Conservation (phyloP, 1,140 invertebrate species). For the Lepidostoma basale region DNA sequence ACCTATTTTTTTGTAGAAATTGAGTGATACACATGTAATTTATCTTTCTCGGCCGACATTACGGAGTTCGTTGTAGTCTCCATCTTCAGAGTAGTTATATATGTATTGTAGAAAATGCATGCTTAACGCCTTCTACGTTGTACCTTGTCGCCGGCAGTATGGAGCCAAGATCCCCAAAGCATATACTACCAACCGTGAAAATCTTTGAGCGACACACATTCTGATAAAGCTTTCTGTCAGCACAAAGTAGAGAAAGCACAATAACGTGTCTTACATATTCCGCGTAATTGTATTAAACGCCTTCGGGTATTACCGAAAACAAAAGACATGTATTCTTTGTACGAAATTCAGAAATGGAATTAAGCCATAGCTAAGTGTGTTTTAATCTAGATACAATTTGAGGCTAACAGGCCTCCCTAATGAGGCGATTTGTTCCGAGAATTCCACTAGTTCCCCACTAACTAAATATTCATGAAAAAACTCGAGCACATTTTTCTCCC, state of each 20-base stretch:
- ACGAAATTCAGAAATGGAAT: slow-evolving; percentile 29
- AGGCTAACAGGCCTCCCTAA: slow-evolving; percentile 33
- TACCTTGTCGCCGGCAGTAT: too few relatives aligned
- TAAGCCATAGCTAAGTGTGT: slow-evolving; percentile 33
- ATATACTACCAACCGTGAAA: too few relatives aligned
- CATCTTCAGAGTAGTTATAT: too few relatives aligned
- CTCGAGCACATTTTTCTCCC: slow-evolving; percentile 9
- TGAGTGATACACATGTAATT: too few relatives aligned
- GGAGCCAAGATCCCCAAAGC: too few relatives aligned
- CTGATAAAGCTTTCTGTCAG: neutral
- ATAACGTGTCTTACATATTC: slow-evolving; percentile 5
- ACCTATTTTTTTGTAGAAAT: too few relatives aligned
- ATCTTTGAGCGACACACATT: too few relatives aligned
- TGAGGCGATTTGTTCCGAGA: slow-evolving; percentile 35
- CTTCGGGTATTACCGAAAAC: slow-evolving; percentile 8
- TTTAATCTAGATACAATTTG: slow-evolving; percentile 39
- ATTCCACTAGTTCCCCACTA: neutral
- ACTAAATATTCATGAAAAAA: too few relatives aligned
- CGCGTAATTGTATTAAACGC: slow-evolving; percentile 16
- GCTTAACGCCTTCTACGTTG: too few relatives aligned
- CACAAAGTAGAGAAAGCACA: neutral
- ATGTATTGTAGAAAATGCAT: too few relatives aligned
- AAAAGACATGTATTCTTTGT: slow-evolving; percentile 29
- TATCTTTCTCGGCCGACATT: too few relatives aligned
- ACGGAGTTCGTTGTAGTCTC: too few relatives aligned